Evolutionary conservation across 1,140 invertebrate genomes (phyloP), one percentile per base, ranked within the genome.

Genomic region (Drosophila malerkotliana): DNA sequence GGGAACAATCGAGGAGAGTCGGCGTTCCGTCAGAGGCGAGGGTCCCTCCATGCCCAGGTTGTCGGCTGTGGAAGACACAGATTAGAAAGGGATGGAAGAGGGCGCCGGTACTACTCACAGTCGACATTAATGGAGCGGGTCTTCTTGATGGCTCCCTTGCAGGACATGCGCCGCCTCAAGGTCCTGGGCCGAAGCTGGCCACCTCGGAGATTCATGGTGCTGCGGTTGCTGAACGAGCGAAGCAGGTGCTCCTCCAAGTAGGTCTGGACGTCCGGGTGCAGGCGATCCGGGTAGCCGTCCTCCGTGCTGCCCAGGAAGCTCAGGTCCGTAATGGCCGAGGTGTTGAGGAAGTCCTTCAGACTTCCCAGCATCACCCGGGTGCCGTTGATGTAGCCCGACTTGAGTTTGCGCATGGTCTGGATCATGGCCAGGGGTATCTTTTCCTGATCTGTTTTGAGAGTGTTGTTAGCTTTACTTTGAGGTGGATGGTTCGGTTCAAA

Each of bases 321-420:
- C 30, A 99, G 93, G 92, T 98, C 98, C 0, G 98, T 98, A 18
- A 99, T 96, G 80, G 98, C 99, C 3, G 98, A 99, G 0, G 98
- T 99, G 71, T 95, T 98, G 10, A 99, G 92, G 92, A 99, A 99
- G 74, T 99, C 98, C 63, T 95, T 95, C 9, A 99, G 92, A 92
- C 96, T 95, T 39, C 98, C 98, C 18, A 99, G 92, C 60, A 97
- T 97, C 0, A 99, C 98, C 91, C 98, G 95, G 14, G 98, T 99
- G 26, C 98, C 99, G 92, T 99, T 99, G 45, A 99, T 98, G 90
- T 99, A 99, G 24, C 99, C 99, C 77, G 98, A 99, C 92, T 99
- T 98, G 1, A 99, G 93, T 92, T 99, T 99, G 90, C 99, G 98
- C 93, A 99, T 98, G 3, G 98, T 99, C 14, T 98, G 98, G 75